These are phyloP conservation scores for Acomys russatus DNA, from an alignment of 2,797 vertebrate genomes.

Conservation along the genomic window DNA sequence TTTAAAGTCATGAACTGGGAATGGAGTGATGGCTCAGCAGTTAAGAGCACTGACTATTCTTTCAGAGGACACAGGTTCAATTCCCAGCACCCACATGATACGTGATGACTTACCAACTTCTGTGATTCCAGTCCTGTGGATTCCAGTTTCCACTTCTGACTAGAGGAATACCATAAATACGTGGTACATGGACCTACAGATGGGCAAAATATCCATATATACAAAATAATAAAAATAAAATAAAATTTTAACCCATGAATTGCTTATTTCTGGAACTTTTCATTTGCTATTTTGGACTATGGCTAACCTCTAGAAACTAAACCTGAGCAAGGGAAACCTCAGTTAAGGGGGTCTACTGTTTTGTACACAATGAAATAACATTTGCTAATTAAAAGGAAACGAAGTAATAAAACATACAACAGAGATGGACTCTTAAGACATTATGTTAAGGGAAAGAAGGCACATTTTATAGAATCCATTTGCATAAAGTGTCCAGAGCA, in stretches of 20 bases:
- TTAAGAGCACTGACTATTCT: not conserved
- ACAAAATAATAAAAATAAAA: not conserved
- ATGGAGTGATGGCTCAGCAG: not conserved
- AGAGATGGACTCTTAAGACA: not conserved
- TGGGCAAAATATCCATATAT: not conserved
- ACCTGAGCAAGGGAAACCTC: not conserved
- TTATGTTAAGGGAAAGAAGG: not conserved
- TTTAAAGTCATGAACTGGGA: not conserved
- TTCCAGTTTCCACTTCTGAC: not conserved
- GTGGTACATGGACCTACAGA: not conserved
- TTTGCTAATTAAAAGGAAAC: not conserved
- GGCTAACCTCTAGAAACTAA: not conserved
- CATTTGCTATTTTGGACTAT: not conserved
- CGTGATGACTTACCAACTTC: not conserved
- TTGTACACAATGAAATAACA: not conserved
- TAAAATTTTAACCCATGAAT: not conserved
- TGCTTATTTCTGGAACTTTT: not conserved
- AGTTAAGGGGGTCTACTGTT: not conserved
- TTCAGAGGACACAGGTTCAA: not conserved
- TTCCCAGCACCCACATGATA: not conserved
- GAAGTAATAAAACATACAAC: not conserved
- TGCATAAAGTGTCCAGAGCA: not conserved
- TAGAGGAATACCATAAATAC: not conserved
- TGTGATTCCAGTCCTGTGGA: not conserved
- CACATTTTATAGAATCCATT: not conserved